Evolutionary conservation across 1,140 invertebrate species (phyloP).

Genomic region (Brachionus paranguensis): DNA sequence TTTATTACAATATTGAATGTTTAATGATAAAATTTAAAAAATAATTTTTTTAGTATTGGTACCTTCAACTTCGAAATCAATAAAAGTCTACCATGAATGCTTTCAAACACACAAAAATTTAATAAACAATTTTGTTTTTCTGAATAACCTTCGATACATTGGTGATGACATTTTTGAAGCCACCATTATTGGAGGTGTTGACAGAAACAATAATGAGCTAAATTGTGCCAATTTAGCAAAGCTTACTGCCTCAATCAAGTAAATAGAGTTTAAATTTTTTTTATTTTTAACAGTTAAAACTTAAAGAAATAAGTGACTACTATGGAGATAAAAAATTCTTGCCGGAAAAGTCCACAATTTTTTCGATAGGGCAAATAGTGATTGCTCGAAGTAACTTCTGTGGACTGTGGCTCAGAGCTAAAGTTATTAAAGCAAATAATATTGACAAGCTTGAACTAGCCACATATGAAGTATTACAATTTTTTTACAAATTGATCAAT

Average conservation of each 20-base stretch:
- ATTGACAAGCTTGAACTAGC: neutral
- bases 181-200: neutral
- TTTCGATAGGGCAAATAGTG: neutral
- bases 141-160: neutral
- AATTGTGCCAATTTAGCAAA: neutral
- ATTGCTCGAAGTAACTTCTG: neutral
- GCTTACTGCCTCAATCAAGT: neutral
- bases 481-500: neutral
- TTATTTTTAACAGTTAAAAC: neutral
- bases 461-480: neutral
- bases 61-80: neutral
- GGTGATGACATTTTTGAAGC: neutral
- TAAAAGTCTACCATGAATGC: neutral
- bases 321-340: conserved; percentile 12
- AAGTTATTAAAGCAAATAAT: neutral
- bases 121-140: neutral
- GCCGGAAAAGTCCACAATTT: conserved; percentile 10
- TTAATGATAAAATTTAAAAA: too few species aligned
- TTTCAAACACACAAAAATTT: neutral
- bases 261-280: neutral
- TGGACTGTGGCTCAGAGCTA: neutral
- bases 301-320: neutral
- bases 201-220: neutral
- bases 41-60: neutral
- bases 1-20: too few species aligned